phyloP scores from a whole-genome alignment of 2,797 vertebrate species.

The Tinamus major region DNA sequence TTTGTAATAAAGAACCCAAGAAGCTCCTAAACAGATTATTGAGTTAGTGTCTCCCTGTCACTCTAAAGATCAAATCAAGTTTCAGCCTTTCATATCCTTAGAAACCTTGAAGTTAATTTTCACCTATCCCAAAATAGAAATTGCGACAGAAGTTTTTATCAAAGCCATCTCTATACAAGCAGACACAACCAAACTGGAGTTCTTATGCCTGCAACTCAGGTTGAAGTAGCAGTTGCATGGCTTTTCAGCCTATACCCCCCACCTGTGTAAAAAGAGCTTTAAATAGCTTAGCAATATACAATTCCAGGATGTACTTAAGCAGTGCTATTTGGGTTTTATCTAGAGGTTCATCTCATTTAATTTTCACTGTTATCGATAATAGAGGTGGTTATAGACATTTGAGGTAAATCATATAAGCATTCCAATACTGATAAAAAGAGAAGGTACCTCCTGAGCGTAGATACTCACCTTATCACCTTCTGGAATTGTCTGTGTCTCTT shows the following conservation, averaged over 20 bases:
- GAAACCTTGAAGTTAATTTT: slow-evolving; percentile 11
- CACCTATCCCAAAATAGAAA: background rate
- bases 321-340: background rate
- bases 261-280: slow-evolving; percentile 1
- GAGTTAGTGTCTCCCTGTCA: slow-evolving; percentile 1
- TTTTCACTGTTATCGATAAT: background rate
- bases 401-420: background rate
- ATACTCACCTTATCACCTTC: slow-evolving; percentile 1
- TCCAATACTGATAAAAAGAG: background rate
- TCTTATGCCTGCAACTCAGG: background rate
- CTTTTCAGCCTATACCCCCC: background rate
- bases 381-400: background rate
- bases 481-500: background rate
- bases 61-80: slow-evolving; percentile 39
- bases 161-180: background rate
- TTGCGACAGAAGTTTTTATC: background rate
- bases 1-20: background rate
- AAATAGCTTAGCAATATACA: background rate
- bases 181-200: background rate
- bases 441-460: background rate
- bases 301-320: background rate
- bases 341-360: background rate
- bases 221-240: background rate
- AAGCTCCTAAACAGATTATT: slow-evolving; percentile 41
- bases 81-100: slow-evolving; percentile 38